A percentile compares a stretch with the other conserved stretches of the same genome.
These are phyloP conservation scores for Micrasema minimum DNA, from an alignment of 1,140 invertebrate species.

Conservation along the genomic window DNA sequence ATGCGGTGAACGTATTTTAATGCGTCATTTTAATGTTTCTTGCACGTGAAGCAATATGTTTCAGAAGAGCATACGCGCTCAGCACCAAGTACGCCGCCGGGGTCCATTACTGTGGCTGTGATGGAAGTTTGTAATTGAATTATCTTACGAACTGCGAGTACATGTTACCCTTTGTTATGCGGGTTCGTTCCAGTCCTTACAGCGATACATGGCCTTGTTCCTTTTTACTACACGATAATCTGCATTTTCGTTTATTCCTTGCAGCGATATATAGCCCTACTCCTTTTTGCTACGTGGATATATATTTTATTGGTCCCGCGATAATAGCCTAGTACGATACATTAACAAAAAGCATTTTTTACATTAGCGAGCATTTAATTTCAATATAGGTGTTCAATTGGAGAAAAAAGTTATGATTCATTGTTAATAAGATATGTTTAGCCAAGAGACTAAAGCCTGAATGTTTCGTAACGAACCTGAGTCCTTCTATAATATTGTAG, in stretches of 20 bases:
- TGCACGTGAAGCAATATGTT: conserved; percentile 2
- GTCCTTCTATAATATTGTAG: too few species aligned
- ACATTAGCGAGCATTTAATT: too few species aligned
- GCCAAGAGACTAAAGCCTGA: too few species aligned
- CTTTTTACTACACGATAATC: conserved; percentile 10
- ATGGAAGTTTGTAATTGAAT: conserved; percentile 54
- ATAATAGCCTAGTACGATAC: too few species aligned
- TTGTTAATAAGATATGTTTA: too few species aligned
- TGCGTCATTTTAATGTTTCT: neutral
- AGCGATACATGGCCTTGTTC: conserved; percentile 1
- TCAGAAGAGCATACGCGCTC: conserved; percentile 11
- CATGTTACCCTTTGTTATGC: conserved; percentile 49
- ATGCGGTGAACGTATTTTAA: too few species aligned
- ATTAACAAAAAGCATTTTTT: too few species aligned
- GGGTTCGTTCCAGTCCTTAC: conserved; percentile 4
- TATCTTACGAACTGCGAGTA: conserved; percentile 52
- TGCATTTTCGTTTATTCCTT: conserved; percentile 30
- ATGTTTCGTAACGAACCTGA: too few species aligned
- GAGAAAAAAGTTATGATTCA: too few species aligned
- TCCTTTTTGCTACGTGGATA: neutral
- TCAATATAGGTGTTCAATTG: too few species aligned
- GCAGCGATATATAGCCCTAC: conserved; percentile 2
- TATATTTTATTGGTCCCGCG: too few species aligned
- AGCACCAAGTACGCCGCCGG: conserved; percentile 46
- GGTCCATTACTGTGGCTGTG: conserved; percentile 51